phyloP scores from a whole-genome alignment of 1,140 invertebrate genomes.

The Stegodyphus mimosarum region DNA sequence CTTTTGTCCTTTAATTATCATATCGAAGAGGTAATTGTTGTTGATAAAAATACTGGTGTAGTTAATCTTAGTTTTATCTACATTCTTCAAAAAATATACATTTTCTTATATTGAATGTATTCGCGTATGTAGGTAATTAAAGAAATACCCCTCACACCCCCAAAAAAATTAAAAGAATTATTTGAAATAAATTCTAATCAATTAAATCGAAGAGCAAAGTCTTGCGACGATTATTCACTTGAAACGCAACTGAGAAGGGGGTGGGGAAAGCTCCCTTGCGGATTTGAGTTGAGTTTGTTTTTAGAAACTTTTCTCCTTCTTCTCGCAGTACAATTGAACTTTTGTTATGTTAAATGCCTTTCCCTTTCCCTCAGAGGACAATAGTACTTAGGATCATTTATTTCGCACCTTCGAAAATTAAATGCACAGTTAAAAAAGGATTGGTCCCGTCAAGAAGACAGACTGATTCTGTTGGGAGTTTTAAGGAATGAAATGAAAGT shows the following conservation, averaged over 20 bases:
- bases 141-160: too few relatives aligned
- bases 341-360: slow-evolving; percentile 42
- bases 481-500: too few relatives aligned
- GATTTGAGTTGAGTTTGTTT: neutral
- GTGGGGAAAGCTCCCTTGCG: neutral
- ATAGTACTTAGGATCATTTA: slow-evolving; percentile 31
- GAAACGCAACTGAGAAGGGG: neutral
- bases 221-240: neutral
- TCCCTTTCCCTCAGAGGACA: neutral
- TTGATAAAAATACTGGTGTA: too few relatives aligned
- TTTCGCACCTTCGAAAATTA: slow-evolving; percentile 44
- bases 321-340: slow-evolving; percentile 10
- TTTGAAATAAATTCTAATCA: neutral
- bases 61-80: too few relatives aligned
- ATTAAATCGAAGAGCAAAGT: neutral
- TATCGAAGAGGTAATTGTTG: too few relatives aligned
- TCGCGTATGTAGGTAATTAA: too few relatives aligned
- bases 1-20: too few relatives aligned
- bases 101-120: too few relatives aligned
- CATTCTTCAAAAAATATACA: too few relatives aligned
- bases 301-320: neutral
- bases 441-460: slow-evolving; percentile 19
- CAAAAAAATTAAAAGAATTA: neutral
- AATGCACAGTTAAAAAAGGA: neutral
- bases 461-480: neutral